These are phyloP conservation scores for Pampusana beccarii DNA, from an alignment of 2,113 vertebrate genomes.

Conservation along the genomic window DNA sequence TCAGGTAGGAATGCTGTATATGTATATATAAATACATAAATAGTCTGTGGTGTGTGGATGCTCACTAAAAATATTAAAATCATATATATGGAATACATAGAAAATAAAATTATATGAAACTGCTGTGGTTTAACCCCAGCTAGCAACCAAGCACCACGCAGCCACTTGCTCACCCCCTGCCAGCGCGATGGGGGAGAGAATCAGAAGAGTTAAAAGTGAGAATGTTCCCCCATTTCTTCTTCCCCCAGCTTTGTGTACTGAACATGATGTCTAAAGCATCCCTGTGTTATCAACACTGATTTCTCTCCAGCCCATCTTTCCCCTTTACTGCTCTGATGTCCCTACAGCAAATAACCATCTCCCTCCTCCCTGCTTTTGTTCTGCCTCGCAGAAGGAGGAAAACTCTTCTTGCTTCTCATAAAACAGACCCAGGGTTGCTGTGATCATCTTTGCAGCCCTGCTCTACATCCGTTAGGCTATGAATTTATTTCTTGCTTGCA, in stretches of 20 bases:
- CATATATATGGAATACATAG: neutral
- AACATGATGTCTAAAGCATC: no score
- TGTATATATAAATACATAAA: no score
- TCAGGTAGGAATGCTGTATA: neutral
- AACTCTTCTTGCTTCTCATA: neutral
- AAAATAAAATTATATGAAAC: neutral
- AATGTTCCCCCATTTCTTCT: no score
- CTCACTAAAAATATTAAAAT: neutral
- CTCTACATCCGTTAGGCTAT: neutral
- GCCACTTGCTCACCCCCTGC: no score
- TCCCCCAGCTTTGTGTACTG: no score
- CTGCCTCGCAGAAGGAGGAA: neutral
- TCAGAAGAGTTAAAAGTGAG: no score
- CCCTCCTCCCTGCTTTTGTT: rapidly evolving
- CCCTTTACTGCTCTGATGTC: neutral
- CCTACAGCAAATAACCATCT: neutral
- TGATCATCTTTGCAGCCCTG: neutral
- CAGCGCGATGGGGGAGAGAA: no score
- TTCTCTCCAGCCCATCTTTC: neutral
- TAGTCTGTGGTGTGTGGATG: neutral
- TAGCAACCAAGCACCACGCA: no score
- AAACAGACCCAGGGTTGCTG: neutral
- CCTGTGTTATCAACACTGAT: no score
- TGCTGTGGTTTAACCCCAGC: no score
- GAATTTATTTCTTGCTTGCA: neutral